Base-by-base conservation (phyloP, 2,888 invertebrate species). In the Gymnoscelis rufifasciata region DNA sequence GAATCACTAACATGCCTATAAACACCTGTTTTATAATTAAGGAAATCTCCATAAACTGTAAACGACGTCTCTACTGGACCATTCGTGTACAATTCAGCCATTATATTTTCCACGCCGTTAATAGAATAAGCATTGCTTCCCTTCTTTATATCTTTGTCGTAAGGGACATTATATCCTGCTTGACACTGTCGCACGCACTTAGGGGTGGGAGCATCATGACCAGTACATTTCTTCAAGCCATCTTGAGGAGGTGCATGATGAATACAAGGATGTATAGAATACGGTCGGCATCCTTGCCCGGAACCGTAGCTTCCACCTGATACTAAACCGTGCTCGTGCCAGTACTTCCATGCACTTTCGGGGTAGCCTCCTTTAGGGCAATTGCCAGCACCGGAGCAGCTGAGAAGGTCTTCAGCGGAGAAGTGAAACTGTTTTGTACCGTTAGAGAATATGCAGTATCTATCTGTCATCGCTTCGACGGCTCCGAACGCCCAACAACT, bases 401-500 rank as follows among this genome's bases (percentile, higher is more conserved):
- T 91, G 2, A 95, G 87, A 44, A 97, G 88, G 79, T 97, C 95
- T 69, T 97, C 95, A n/a, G 96, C 92, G 0, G 96, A 96, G 62
- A 95, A 91, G 60, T 93, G 92, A 66, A 93, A 92, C 69, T 94
- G 90, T 7, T 88, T 69, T 12, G 90, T 88, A 15, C 92, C 95
- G 24, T 93, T 90, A 0, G 94, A 93, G 64, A 93, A 93, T 59
- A 95, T 95, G 77, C 97, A 97, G 24, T 92, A 90, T 39, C 97
- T 89, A 77, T 97, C 97, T 1, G 95, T 94, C 42, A 47, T 47
- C 2, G 47, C 31, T 14, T 27, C 15, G 13, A 40, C 45, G 3
- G 96, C 95, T 23, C 95, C 96, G 74, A 96, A 95, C 1, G 96
- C 96, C 96, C 96, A 97, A 81, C 97, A 97, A 26, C 96, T 96